Evolutionary conservation across 2,113 vertebrate species (phyloP).

Genomic region (Sardina pilchardus): DNA sequence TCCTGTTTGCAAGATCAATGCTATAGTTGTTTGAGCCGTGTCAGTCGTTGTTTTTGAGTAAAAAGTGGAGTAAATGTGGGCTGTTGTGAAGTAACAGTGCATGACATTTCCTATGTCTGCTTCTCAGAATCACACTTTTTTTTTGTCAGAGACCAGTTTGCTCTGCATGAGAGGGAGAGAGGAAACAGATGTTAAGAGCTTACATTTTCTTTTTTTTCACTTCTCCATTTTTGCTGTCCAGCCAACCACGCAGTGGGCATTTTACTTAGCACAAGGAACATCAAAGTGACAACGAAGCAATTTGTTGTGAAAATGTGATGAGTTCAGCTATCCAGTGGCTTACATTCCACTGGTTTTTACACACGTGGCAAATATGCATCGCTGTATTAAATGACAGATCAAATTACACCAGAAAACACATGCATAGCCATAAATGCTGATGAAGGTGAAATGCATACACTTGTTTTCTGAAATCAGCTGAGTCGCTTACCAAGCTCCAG

Average conservation of each 20-base stretch:
- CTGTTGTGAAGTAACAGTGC: background rate
- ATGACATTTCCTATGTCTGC: background rate
- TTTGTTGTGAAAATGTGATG: slow-evolving; percentile 22
- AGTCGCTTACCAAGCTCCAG: background rate
- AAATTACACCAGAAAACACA: slow-evolving; percentile 13
- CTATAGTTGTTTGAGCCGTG: background rate
- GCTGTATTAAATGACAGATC: slow-evolving; percentile 1
- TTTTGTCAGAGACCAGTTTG: background rate
- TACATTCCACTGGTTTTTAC: background rate
- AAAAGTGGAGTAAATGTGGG: background rate
- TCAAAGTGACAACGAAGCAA: slow-evolving; percentile 6
- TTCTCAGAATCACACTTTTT: background rate
- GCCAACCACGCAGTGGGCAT: background rate
- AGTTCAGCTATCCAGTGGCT: slow-evolving; percentile 7
- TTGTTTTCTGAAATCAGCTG: slow-evolving; percentile 12
- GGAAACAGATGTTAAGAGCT: slow-evolving; percentile 16
- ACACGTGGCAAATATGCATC: slow-evolving; percentile 13
- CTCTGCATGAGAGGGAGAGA: background rate
- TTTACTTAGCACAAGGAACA: slow-evolving; percentile 14
- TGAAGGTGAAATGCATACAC: slow-evolving; percentile 8
- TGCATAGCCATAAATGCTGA: background rate
- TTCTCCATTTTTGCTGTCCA: background rate
- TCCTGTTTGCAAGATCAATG: background rate
- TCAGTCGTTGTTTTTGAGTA: background rate
- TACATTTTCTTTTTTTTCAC: background rate